phyloP scores from a whole-genome alignment of 2,113 vertebrate species.

The Eptesicus fuscus region DNA sequence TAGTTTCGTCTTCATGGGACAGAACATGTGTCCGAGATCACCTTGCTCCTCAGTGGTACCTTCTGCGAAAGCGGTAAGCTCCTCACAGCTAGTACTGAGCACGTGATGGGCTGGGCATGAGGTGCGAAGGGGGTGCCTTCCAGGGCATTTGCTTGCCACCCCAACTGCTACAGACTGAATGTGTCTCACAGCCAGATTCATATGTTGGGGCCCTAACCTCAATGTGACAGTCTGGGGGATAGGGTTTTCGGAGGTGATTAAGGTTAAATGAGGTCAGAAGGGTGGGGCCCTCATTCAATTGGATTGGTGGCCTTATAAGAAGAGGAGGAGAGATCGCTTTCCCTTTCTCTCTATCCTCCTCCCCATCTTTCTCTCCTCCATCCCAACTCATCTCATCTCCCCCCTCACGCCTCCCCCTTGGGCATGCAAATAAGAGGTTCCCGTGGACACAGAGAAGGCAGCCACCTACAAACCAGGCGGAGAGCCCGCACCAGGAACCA shows the following conservation, averaged over 20 bases:
- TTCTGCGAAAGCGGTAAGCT: too few relatives aligned
- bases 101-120: fast-evolving
- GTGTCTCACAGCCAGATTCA: background rate
- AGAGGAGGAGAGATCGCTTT: background rate
- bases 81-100: background rate
- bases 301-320: background rate
- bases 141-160: background rate
- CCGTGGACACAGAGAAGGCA: fast-evolving
- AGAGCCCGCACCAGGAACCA: fast-evolving
- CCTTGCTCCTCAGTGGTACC: background rate
- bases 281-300: background rate
- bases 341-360: background rate
- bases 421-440: background rate
- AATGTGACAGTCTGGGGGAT: fast-evolving
- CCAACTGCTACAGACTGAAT: too few relatives aligned
- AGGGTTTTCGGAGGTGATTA: background rate
- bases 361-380: background rate
- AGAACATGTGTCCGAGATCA: fast-evolving
- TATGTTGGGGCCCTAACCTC: background rate
- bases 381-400: background rate
- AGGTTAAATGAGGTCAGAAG: background rate
- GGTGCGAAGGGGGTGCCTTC: fast-evolving
- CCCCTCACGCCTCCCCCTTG: background rate
- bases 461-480: too few relatives aligned
- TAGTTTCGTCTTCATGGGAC: too few relatives aligned